Conservation (phyloP, 2,797 vertebrate genomes). For the Hafferia zeledoni region DNA sequence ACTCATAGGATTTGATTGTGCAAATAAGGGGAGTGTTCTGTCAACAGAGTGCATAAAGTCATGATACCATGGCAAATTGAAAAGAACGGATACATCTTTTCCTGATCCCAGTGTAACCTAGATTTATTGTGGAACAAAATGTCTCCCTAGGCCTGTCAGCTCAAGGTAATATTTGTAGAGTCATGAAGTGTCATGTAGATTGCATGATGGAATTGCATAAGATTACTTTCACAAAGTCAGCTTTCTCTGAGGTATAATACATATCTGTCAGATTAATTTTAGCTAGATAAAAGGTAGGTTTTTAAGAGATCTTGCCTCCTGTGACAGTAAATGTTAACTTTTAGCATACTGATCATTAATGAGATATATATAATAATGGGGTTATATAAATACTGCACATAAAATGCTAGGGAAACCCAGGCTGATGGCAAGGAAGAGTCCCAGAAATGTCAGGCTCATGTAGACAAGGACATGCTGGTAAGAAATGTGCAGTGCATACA, state of each 20-base stretch:
- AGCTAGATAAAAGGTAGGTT: constrained; percentile 47
- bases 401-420: neutral
- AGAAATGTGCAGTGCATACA: neutral
- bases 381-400: constrained; percentile 21
- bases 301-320: constrained; percentile 28
- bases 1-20: neutral
- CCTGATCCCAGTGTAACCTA: neutral
- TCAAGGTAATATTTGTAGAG: neutral
- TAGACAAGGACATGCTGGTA: neutral
- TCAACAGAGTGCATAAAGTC: neutral
- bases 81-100: neutral
- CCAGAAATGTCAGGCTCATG: neutral
- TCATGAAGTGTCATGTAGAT: constrained; percentile 29
- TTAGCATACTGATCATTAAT: constrained; percentile 36
- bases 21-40: neutral
- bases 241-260: constrained; percentile 10
- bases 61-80: neutral
- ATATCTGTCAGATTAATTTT: constrained; percentile 27
- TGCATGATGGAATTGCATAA: constrained; percentile 31
- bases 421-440: neutral
- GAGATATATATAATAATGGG: constrained; percentile 14
- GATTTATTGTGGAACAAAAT: constrained; percentile 34
- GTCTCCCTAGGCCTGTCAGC: neutral
- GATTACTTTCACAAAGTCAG: constrained; percentile 30
- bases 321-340: constrained; percentile 36